phyloP scores from a whole-genome alignment of 2,888 invertebrate genomes.

The Eristalis arbustorum region DNA sequence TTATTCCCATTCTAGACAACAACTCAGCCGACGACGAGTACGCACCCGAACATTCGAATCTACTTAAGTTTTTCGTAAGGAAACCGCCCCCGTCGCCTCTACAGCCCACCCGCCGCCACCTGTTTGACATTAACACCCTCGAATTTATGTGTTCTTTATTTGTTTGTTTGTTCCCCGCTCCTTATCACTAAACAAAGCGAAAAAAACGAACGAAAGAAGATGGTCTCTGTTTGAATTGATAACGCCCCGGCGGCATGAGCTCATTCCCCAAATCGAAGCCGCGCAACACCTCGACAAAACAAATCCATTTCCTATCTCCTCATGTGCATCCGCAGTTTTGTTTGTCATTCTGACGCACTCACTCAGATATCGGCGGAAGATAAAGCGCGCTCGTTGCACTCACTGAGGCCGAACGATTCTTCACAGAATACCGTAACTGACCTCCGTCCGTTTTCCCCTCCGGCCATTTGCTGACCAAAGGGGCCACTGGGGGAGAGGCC shows the following conservation, averaged over 20 bases:
- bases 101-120: not conserved
- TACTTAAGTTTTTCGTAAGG: conserved; percentile 63
- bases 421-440: not conserved
- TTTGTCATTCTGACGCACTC: not conserved
- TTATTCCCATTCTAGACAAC: conserved; percentile 49
- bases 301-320: not conserved
- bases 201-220: not conserved
- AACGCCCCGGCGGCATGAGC: conserved; percentile 8
- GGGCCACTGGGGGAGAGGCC: not conserved
- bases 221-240: not conserved
- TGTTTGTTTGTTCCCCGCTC: conserved; percentile 2
- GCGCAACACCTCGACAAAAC: not conserved
- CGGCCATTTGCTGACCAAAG: not conserved
- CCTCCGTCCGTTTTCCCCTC: not conserved
- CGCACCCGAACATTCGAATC: conserved; percentile 60
- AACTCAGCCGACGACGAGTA: conserved; percentile 20
- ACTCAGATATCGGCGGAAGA: no score
- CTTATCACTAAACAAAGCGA: conserved; percentile 1
- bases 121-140: conserved; percentile 27
- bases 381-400: not conserved
- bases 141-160: not conserved
- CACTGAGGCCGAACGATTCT: conserved; percentile 14
- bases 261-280: conserved; percentile 1
- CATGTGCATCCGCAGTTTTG: not conserved
- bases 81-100: not conserved